A percentile compares a stretch with the other conserved stretches of the same genome.
These are phyloP conservation scores for Oxytorus armatus DNA, from an alignment of 2,888 invertebrate species.

Conservation along the genomic window DNA sequence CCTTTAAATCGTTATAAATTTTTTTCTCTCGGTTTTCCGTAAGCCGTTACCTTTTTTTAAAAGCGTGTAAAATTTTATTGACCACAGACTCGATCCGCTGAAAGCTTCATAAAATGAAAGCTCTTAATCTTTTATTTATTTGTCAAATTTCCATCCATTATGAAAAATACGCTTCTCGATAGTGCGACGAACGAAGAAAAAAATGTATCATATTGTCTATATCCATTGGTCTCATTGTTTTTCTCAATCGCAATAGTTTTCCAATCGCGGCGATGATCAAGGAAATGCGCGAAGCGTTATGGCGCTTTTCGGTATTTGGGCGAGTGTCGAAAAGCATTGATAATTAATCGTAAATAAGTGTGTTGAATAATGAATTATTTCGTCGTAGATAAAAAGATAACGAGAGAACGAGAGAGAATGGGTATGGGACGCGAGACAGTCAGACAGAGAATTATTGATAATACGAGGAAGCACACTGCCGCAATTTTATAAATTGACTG, in stretches of 20 bases:
- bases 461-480: conserved; percentile 80
- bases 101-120: not conserved
- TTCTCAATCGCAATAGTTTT: conserved; percentile 21
- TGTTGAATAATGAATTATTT: conserved; percentile 67
- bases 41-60: too few species aligned
- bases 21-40: too few species aligned
- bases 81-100: not conserved
- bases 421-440: conserved; percentile 62
- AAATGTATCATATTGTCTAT: conserved; percentile 24
- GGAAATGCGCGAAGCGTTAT: conserved; percentile 25
- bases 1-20: too few species aligned
- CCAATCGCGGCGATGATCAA: conserved; percentile 17
- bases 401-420: conserved; percentile 42
- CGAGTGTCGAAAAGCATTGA: conserved; percentile 42
- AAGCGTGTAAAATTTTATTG: too few species aligned
- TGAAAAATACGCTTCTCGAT: conserved; percentile 37
- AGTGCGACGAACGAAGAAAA: conserved; percentile 32
- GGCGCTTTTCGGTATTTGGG: conserved; percentile 67
- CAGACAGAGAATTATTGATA: conserved; percentile 70
- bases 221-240: not conserved
- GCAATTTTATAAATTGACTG: conserved; percentile 80
- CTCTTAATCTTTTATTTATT: conserved; percentile 8
- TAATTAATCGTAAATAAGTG: conserved; percentile 65
- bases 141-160: not conserved
- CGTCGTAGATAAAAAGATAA: conserved; percentile 45